A percentile compares a stretch with the other conserved stretches of the same genome.
Conservation (phyloP, 2,888 invertebrate genomes). For the Drepana falcataria region DNA sequence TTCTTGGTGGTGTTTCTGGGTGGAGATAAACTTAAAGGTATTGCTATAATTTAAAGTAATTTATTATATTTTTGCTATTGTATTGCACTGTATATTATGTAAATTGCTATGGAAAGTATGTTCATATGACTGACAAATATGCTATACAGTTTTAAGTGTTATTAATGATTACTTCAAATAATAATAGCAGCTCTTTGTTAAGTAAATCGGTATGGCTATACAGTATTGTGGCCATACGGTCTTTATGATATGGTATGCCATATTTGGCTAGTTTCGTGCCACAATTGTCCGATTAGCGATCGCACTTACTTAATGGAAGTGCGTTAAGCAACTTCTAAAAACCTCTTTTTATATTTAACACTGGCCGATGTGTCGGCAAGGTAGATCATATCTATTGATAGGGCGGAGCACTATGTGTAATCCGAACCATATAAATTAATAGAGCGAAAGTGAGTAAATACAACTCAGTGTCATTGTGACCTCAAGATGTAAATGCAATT, state of each 20-base stretch:
- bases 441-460: constrained; percentile 18
- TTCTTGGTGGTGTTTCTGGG: no score
- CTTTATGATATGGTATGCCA: no score
- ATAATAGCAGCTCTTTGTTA: not conserved
- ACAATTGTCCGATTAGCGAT: not conserved
- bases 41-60: no score
- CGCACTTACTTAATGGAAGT: not conserved
- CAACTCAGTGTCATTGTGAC: constrained; percentile 12
- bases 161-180: not conserved
- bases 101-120: no score
- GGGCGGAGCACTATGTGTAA: constrained; percentile 1
- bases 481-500: constrained; percentile 23
- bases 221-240: no score
- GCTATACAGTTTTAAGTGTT: no score
- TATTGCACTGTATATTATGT: no score
- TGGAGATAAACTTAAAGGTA: no score
- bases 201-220: no score
- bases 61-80: no score
- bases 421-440: constrained; percentile 11
- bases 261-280: not conserved
- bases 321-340: not conserved
- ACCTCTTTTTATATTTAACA: not conserved
- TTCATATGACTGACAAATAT: no score
- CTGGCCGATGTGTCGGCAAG: not conserved
- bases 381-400: not conserved